phyloP scores from a whole-genome alignment of 2,113 vertebrate species.

The Mystacornis crossleyi region DNA sequence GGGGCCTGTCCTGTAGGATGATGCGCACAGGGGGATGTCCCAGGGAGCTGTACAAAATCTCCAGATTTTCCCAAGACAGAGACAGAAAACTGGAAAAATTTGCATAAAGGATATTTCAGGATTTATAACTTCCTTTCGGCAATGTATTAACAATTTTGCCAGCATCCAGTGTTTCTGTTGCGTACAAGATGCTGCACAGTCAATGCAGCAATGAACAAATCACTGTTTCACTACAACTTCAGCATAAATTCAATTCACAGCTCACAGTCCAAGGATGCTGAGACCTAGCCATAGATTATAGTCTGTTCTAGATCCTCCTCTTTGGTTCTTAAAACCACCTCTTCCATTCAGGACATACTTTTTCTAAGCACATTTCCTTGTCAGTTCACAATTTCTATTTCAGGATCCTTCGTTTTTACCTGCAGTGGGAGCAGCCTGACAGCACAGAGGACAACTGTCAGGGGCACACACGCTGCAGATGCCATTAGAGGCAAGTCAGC shows the following conservation, averaged over 20 bases:
- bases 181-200: neutral
- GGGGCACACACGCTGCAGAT: constrained; percentile 8
- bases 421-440: neutral
- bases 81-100: neutral
- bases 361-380: neutral
- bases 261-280: neutral
- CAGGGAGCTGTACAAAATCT: neutral
- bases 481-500: neutral
- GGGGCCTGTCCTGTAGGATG: neutral
- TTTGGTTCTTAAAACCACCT: neutral
- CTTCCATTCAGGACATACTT: neutral
- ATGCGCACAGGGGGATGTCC: neutral
- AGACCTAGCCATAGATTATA: neutral
- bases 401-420: neutral
- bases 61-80: neutral
- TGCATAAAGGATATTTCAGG: neutral
- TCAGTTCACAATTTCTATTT: neutral
- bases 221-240: neutral
- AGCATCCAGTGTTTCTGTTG: neutral
- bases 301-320: neutral
- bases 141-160: neutral
- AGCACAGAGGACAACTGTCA: constrained; percentile 34
- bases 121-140: neutral
- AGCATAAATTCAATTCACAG: neutral
- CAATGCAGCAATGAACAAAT: neutral